phyloP scores from a whole-genome alignment of 2,888 invertebrate genomes.

The Pycnomerus fuliginosus region DNA sequence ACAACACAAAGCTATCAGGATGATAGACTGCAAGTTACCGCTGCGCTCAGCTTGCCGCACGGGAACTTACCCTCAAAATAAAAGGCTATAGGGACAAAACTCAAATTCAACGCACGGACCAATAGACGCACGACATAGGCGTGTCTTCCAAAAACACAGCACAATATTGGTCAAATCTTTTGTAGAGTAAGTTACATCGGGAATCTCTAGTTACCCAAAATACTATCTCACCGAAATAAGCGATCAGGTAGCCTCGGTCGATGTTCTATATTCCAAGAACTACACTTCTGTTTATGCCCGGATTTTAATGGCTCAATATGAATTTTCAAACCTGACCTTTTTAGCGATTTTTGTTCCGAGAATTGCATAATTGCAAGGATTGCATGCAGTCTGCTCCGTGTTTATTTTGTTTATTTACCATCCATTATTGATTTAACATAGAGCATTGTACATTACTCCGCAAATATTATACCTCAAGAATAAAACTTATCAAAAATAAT shows the following conservation, averaged over 20 bases:
- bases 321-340: neutral
- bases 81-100: constrained; percentile 15
- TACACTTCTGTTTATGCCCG: too few relatives aligned
- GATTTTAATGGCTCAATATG: too few relatives aligned
- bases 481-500: too few relatives aligned
- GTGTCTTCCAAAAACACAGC: constrained; percentile 46
- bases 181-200: constrained; percentile 8
- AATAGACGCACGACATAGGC: constrained; percentile 42
- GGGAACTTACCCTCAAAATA: constrained; percentile 27
- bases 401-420: too few relatives aligned
- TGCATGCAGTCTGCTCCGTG: too few relatives aligned
- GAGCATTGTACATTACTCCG: too few relatives aligned
- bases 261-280: too few relatives aligned
- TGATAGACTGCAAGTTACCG: constrained; percentile 32
- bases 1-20: constrained; percentile 20
- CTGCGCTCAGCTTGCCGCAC: constrained; percentile 28
- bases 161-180: constrained; percentile 48
- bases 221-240: constrained; percentile 15
- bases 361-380: too few relatives aligned
- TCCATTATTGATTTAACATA: too few relatives aligned
- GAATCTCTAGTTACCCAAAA: constrained; percentile 11
- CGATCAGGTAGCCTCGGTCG: too few relatives aligned
- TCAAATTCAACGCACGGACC: constrained; percentile 27
- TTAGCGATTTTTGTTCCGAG: too few relatives aligned
- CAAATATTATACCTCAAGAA: too few relatives aligned